Evolutionary conservation across 2,113 vertebrate genomes (phyloP), one percentile per base, ranked within the genome.

Genomic region (Periophthalmus modestus): DNA sequence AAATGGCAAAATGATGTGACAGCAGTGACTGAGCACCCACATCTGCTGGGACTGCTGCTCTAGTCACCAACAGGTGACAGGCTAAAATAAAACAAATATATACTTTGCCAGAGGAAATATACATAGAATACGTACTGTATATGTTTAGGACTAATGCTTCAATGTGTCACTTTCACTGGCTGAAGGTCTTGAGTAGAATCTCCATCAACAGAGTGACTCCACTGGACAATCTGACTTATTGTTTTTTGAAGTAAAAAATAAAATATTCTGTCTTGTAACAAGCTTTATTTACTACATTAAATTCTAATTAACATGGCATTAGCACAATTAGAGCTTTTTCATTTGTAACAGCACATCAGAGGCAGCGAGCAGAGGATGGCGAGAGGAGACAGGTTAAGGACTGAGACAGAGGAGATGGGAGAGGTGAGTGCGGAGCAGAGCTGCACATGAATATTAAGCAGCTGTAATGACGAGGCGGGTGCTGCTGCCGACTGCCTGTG

Each of bases 241-340:
- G 84, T 36, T 88, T n/a, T 88, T 89, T 91, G 89, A 89, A 88
- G 88, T 87, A 66, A 72, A 72, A 73, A 67, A 69, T 66, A 81
- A 79, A 82, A 88, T 84, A 80, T 76, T 74, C 79, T 46, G 55
- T 66, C 86, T 88, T 80, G 81, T 83, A 89, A 88, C 82, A 86
- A 87, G 80, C 80, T 84, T 88, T 89, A 88, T 86, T 88, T 91
- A 82, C 83, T 65, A 84, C 81, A 89, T 90, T 88, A 87, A 87
- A 88, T 88, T 84, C 89, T 78, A 74, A 83, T 91, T 88, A 95
- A 96, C 95, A 95, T 93, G 85, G 91, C 93, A 95, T 96, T 96
- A 96, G 94, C 87, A 93, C 95, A 96, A 96, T 95, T 95, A 95
- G 93, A 91, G 87, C 88, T 87, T 88, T n/a, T 90, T 88, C 74